These are phyloP conservation scores for Pterocles burchelli DNA, from an alignment of 2,113 vertebrate genomes.

Conservation along the genomic window DNA sequence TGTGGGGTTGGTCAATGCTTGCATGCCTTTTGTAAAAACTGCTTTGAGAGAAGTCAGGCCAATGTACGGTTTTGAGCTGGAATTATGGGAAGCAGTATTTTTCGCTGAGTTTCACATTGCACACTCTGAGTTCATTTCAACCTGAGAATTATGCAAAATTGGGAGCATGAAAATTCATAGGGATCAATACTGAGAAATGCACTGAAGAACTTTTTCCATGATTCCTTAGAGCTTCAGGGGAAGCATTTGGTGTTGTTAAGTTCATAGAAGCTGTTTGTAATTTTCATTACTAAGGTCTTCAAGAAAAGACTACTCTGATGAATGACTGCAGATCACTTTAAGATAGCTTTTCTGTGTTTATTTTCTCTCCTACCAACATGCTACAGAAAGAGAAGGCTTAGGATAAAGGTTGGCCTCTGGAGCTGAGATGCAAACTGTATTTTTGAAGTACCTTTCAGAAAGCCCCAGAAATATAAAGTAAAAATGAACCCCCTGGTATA, in stretches of 20 bases:
- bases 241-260: conserved; percentile 52
- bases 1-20: not conserved
- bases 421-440: not conserved
- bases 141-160: conserved; percentile 39
- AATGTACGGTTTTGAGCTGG: not conserved
- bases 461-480: not conserved
- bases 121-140: conserved; percentile 11
- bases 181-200: conserved; percentile 39
- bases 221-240: conserved; percentile 8
- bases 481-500: not conserved
- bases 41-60: not conserved
- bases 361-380: not conserved
- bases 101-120: conserved; percentile 11
- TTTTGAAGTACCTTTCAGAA: not conserved
- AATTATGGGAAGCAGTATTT: not conserved
- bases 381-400: not conserved
- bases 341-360: not conserved
- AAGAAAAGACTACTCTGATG: not conserved
- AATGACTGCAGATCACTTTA: not conserved
- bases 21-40: not conserved
- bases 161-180: conserved; percentile 4
- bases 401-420: not conserved
- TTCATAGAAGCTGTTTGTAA: conserved; percentile 22
- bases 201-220: conserved; percentile 14
- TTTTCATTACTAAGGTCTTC: conserved; percentile 31